Base-by-base conservation (phyloP, 92 coral and sea anemone genomes). In the Porites divaricata region DNA sequence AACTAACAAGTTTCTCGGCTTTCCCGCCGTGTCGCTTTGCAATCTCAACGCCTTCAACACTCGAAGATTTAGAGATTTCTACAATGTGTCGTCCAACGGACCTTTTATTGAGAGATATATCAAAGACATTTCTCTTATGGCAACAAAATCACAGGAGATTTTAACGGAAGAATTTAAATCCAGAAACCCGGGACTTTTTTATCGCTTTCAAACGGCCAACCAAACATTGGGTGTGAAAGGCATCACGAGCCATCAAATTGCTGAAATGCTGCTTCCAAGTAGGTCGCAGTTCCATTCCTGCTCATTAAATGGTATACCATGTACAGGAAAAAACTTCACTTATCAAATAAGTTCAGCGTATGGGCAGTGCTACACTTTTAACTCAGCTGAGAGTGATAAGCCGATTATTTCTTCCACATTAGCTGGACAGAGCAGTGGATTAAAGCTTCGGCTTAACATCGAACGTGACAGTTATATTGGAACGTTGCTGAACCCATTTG, bases 311-410 rank as follows among this genome's bases (percentile, higher is more conserved):
- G 90, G 92, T 52, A 41, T 16, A 15, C 22, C 22, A 2, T 91
- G 95, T 66, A 13, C 50, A 9, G 69, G 78, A 23, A 48, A 52
- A 7, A 88, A 85, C 35, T 91, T 91, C 65, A 88, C 92, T 19
- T 11, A 75, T 13, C 66, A 79, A 19, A 54, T 69, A 6, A 80
- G 22, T 50, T 9, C 62, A 2, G 35, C 24, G 22, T 59, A 84
- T 20, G 92, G 90, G 52, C 83, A 81, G 64, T 91, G 95, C 63
- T 88, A 41, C 59, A 88, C 95, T 17, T 91, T 88, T 48, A 91
- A 91, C 73, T 84, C 92, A 28, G 95, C 85, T 19, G 65, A 66
- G 45, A 17, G 21, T 4, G 85, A 75, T 1, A 2, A 20, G 1
- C 78, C 89, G 0, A 78, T 67, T 49, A 63, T 91, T 48, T 21